Evolutionary conservation across 2,888 invertebrate species (phyloP), one percentile per base, ranked within the genome.

Genomic region (Salticus scenicus): DNA sequence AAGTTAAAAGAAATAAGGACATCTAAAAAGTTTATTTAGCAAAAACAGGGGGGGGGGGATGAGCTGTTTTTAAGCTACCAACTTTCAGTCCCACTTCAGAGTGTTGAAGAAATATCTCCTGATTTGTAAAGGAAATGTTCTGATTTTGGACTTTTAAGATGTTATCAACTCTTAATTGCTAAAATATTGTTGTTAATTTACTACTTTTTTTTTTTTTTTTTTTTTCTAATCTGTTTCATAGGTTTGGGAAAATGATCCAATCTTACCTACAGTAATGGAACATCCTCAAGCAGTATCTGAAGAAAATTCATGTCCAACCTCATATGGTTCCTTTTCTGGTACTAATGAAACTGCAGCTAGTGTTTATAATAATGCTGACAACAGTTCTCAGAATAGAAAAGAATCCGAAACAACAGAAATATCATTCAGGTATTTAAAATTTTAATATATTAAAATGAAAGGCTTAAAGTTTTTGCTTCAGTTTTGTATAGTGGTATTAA

Each of bases 241-340:
- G 87, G 87, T 87, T 2, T 89, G 88, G 88, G 88, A 89, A 80
- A 88, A 76, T 74, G 75, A 85, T 31, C 92, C 93, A 14, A 92
- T 93, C 4, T 89, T 90, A 88, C 89, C 90, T 4, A 89, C 90
- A 4, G 90, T 90, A 8, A 74, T 90, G 75, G 90, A 91, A 87
- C 90, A 90, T 79, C 89, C 89, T 27, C 77, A 75, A 30, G 24
- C 81, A 28, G 69, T 42, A 28, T 27, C 76, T 42, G 87, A 85
- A 64, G 87, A 87, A 79, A 83, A 27, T 24, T 28, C 87, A 41
- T 71, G 71, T 31, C 71, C 81, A 4, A 69, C 73, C 20, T 72
- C 75, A 12, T 83, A 77, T 41, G 64, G 47, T 30, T 75, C 79
- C 8, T 87, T 79, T 69, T 66, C 87, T 37, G 73, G 51, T 67